A percentile compares a stretch with the other conserved stretches of the same genome.
phyloP scores from a whole-genome alignment of 2,113 vertebrate genomes.

The Grus americana region DNA sequence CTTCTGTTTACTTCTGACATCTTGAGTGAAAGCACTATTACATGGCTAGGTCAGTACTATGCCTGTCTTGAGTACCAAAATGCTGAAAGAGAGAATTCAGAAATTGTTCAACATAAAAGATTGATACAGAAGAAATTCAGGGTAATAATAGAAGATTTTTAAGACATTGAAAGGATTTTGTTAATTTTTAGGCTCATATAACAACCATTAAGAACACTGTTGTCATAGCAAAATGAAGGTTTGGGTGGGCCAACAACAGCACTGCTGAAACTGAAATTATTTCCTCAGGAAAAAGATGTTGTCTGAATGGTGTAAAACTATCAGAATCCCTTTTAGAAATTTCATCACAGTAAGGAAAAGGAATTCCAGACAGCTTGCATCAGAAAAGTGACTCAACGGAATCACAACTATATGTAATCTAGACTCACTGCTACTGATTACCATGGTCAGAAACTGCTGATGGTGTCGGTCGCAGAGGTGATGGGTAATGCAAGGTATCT shows the following conservation, averaged over 20 bases:
- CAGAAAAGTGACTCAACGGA: neutral
- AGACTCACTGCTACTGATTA: neutral
- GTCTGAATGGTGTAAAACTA: neutral
- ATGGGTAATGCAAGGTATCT: neutral
- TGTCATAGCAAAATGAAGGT: neutral
- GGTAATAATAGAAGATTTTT: neutral
- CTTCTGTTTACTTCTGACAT: neutral
- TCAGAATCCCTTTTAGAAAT: neutral
- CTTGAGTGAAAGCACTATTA: neutral
- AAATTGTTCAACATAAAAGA: neutral
- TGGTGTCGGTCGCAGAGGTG: neutral
- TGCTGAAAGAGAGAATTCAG: neutral
- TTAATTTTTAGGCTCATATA: neutral
- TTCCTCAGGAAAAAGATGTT: neutral
- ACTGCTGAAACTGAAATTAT: neutral
- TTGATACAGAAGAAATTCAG: neutral
- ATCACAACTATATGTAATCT: neutral
- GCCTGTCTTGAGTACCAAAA: neutral
- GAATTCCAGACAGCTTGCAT: neutral
- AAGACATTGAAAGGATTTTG: neutral
- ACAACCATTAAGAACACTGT: neutral
- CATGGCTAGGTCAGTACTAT: neutral
- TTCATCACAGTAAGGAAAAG: neutral
- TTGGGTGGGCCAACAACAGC: neutral
- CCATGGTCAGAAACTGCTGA: neutral